Base-by-base conservation (phyloP, 2,113 vertebrate species). In the Tenebrosternarchus preto region DNA sequence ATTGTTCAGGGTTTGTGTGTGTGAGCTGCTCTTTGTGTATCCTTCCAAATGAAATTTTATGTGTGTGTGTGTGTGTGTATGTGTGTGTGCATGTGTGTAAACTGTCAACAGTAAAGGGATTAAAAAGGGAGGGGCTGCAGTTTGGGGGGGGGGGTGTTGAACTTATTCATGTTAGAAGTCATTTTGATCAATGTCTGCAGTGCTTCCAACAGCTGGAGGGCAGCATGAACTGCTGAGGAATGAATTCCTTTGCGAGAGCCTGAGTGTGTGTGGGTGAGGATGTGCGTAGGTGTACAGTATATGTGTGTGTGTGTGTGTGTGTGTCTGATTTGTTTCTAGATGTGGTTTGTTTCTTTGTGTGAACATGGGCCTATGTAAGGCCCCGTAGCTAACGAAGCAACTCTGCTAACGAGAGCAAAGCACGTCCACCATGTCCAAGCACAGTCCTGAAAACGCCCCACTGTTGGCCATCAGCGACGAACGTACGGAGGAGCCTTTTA, bases 121-220 rank as follows among this genome's bases (percentile, higher is more conserved):
- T 90, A 88, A 83, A 89, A 90, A 89, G 88, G 82, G 86, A 85
- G 84, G 39, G 39, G 4, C 9, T 46, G 39, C 5, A 46, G 39
- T 46, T 67, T 31, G 64, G 64, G 7, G 64, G 31, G 64, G 64
- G 17, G 16, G 83, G 89, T 91, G 93, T 90, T 91, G 86, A 89
- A 92, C 89, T 91, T 92, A 85, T 91, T 91, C 89, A 90, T 89
- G 91, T 91, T 88, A 89, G 88, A 91, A 92, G 93, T 91, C 92
- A 90, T 89, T 93, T 93, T 93, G 91, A 93, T 93, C 92, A 92
- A 93, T 93, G 92, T 92, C 90, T 92, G 89, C 89, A 86, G 88
- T 88, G 89, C 85, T 88, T 89, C 90, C 33, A 12, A 87, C 91
- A 83, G 91, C 93, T 92, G 82, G 83, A 84, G 92, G 93, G 90